Evolutionary conservation across 2,888 invertebrate species (phyloP).

Genomic region (Ptychoptera contaminata): DNA sequence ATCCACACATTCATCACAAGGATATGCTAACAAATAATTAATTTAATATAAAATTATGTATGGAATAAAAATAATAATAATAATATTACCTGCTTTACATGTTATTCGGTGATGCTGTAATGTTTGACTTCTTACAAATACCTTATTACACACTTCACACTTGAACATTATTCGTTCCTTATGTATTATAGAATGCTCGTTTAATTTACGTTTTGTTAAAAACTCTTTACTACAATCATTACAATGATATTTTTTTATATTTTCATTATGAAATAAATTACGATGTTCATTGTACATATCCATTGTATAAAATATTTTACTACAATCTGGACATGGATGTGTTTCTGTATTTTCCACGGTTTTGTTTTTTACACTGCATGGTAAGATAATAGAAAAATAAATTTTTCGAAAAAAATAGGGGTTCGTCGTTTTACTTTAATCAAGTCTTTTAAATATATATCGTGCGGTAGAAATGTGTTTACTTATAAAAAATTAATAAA

Average conservation of each 20-base stretch:
- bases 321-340: conserved; percentile 6
- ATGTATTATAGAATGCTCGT: conserved; percentile 7
- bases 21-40: neutral
- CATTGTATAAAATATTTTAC: conserved; percentile 5
- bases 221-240: conserved; percentile 5
- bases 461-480: too few species aligned
- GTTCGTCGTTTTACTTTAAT: neutral
- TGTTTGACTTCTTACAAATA: conserved; percentile 6
- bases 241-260: conserved; percentile 3
- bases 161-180: conserved; percentile 6
- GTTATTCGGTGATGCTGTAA: conserved; percentile 6
- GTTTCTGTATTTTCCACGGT: neutral
- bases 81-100: conserved; percentile 4
- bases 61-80: neutral
- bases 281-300: conserved; percentile 6
- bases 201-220: conserved; percentile 4
- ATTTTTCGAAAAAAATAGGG: neutral
- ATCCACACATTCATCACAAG: conserved; percentile 7
- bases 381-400: too few species aligned
- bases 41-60: too few species aligned
- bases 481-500: neutral
- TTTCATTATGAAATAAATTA: conserved; percentile 3
- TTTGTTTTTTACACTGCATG: neutral
- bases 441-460: neutral
- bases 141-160: conserved; percentile 6